Evolutionary conservation across 2,888 invertebrate species (phyloP).

Genomic region (Synanthedon tipuliformis): DNA sequence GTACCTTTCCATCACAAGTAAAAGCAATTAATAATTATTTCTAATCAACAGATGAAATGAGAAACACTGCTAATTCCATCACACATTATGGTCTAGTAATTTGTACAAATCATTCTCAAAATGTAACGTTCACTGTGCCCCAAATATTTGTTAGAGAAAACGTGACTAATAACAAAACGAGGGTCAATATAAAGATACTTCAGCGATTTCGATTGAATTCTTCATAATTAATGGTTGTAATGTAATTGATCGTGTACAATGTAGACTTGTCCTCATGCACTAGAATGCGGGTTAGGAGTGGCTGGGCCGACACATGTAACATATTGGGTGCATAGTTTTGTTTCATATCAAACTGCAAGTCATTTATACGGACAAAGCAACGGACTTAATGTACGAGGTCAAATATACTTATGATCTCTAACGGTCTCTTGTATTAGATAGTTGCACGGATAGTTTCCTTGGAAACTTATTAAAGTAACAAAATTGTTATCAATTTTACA

Average conservation of each 20-base stretch:
- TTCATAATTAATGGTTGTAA: constrained; percentile 39
- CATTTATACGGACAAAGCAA: constrained; percentile 22
- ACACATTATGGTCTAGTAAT: too few relatives aligned
- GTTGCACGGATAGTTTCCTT: too few relatives aligned
- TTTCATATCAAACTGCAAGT: constrained; percentile 42
- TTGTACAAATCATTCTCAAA: too few relatives aligned
- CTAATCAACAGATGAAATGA: too few relatives aligned
- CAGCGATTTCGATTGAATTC: constrained; percentile 37
- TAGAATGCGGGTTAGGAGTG: constrained; percentile 41
- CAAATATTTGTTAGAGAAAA: constrained; percentile 46
- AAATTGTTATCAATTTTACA: too few relatives aligned
- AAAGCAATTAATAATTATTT: too few relatives aligned
- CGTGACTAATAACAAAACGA: constrained; percentile 32
- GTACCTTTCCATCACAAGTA: too few relatives aligned
- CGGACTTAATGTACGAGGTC: constrained; percentile 30
- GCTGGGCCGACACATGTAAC: constrained; percentile 33
- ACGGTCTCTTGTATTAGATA: constrained; percentile 23
- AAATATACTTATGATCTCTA: constrained; percentile 36
- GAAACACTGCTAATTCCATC: too few relatives aligned
- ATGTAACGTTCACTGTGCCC: constrained; percentile 39
- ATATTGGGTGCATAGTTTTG: constrained; percentile 32
- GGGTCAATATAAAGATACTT: constrained; percentile 29
- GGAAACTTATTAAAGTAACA: too few relatives aligned
- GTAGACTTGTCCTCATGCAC: constrained; percentile 27
- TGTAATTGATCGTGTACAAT: constrained; percentile 42